Evolutionary conservation across 2,113 vertebrate species (phyloP), one percentile per base, ranked within the genome.

Genomic region (Meleagris gallopavo): DNA sequence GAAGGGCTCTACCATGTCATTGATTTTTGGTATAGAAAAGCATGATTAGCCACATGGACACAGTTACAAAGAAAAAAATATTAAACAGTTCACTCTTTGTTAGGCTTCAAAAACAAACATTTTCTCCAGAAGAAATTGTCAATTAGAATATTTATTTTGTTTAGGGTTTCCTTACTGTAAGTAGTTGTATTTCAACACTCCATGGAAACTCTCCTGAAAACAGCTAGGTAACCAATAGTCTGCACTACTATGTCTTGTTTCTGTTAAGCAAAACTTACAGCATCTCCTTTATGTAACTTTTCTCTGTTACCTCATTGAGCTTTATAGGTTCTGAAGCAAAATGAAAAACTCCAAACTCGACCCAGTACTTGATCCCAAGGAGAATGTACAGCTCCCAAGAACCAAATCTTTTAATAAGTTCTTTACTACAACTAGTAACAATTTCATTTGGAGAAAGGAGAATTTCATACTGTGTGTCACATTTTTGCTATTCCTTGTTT

Each of bases 311-410:
- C 8, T 71, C 11, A 36, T 7, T 58, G 45, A 81, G 18, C 30
- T 4, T 46, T 69, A 30, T 32, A 69, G 11, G 14, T n/a, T 66
- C 11, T 32, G 32, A 43, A 46, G 38, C 4, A 71, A 94, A 67
- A 64, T 1, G 0, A 32, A 62, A 6, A 0, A 0, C 4, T 70
- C 36, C 29, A 12, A n/a, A 1, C 0, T 24, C 43, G 13, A 85
- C 14, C 2, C 19, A 22, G 0, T 16, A 16, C 6, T 40, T 64
- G 32, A 60, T 24, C 4, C 21, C 25, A 25, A 18, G 34, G 13
- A 80, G 80, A 92, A 46, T 2, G 2, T 52, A 8, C 25, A 60
- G 9, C 11, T 55, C 19, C n/a, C 46, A 72, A 34, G 27, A 65
- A 52, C 24, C 22, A 71, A 58, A 43, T 38, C 2, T 45, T 83